Evolutionary conservation across 2,797 vertebrate genomes (phyloP).

Genomic region (Eupleurogrammus muticus): DNA sequence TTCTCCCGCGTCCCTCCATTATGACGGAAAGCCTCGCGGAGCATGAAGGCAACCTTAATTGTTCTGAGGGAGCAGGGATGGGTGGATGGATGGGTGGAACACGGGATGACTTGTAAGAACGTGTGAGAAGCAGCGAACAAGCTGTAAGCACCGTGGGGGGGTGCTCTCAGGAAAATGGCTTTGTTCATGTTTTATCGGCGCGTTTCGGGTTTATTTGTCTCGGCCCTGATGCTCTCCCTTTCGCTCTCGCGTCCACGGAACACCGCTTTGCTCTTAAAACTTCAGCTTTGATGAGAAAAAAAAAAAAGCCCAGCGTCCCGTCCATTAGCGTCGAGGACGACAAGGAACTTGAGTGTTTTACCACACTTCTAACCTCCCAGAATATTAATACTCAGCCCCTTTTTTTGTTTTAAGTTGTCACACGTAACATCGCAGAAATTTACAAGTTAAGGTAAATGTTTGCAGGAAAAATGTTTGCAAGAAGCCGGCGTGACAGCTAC

Average conservation of each 20-base stretch:
- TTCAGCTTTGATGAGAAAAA: conserved; percentile 21
- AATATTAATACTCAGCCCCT: conserved; percentile 15
- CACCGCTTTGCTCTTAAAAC: conserved; percentile 63
- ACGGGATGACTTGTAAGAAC: conserved; percentile 39
- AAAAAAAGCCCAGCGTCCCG: conserved; percentile 24
- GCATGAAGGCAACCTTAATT: conserved; percentile 80
- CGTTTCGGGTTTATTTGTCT: conserved; percentile 61
- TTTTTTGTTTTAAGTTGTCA: background rate
- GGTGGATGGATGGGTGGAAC: conserved; percentile 3
- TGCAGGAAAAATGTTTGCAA: conserved; percentile 1
- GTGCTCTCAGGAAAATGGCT: conserved; percentile 68
- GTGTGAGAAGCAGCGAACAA: conserved; percentile 64
- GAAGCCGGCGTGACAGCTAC: conserved; percentile 30
- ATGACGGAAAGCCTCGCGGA: conserved; percentile 72
- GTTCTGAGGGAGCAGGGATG: conserved; percentile 65
- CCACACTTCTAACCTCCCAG: conserved; percentile 15
- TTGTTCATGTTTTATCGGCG: conserved; percentile 77
- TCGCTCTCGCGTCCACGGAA: conserved; percentile 6
- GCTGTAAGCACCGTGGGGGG: conserved; percentile 55
- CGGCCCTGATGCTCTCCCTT: conserved; percentile 7
- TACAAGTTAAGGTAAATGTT: conserved; percentile 8
- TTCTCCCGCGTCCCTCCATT: conserved; percentile 74
- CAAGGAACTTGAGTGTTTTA: conserved; percentile 33
- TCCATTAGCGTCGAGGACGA: conserved; percentile 65
- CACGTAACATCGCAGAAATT: conserved; percentile 10